Evolutionary conservation across 2,113 vertebrate genomes (phyloP).

Genomic region (Diadophis punctatus): DNA sequence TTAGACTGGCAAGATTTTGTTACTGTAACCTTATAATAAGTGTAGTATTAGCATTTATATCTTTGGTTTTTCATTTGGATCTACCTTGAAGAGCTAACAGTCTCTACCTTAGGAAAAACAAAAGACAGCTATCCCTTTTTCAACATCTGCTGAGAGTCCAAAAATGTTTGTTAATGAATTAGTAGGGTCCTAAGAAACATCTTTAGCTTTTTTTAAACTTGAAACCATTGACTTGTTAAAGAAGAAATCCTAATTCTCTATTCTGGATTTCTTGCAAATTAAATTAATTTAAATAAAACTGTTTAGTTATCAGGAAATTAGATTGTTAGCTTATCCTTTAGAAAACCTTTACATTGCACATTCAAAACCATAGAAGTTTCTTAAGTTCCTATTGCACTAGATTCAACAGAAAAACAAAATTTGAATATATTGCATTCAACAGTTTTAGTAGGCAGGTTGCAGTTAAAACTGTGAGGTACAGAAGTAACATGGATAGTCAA

Average conservation of each 20-base stretch:
- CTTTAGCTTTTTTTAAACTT: neutral
- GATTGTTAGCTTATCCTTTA: neutral
- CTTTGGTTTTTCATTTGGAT: neutral
- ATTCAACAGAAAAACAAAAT: neutral
- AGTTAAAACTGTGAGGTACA: neutral
- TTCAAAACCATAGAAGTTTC: neutral
- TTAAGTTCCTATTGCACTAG: neutral
- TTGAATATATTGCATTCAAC: neutral
- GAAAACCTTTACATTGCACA: neutral
- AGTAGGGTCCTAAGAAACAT: neutral
- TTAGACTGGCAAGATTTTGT: neutral
- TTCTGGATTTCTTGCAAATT: neutral
- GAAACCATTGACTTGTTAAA: neutral
- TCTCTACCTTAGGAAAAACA: neutral
- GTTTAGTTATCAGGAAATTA: neutral
- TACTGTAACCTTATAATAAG: neutral
- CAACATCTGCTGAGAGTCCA: neutral
- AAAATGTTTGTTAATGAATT: neutral
- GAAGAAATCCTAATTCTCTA: neutral
- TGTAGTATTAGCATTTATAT: neutral
- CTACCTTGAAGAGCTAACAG: neutral
- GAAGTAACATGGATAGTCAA: neutral
- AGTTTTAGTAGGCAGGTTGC: neutral
- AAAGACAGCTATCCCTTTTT: neutral
- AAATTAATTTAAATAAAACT: neutral